Evolutionary conservation across 2,113 vertebrate genomes (phyloP), one percentile per base, ranked within the genome.

Genomic region (Mystacornis crossleyi): DNA sequence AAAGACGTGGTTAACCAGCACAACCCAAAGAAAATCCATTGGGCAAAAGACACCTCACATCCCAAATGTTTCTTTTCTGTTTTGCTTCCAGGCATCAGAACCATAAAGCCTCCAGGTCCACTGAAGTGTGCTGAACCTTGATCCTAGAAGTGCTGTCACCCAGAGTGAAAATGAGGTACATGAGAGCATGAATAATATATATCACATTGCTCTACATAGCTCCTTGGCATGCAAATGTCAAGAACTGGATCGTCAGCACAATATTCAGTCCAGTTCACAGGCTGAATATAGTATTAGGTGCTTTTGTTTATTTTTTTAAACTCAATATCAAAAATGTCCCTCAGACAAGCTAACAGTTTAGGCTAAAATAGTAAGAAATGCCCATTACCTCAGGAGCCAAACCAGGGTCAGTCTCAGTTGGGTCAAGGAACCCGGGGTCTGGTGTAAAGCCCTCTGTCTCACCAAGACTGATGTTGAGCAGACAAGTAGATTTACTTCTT

Each of bases 81-180:
- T 95, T 94, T 88, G 67, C 92, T 97, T 66, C 79, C 84, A 93
- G 87, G 66, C 92, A 92, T 88, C 85, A 95, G 87, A 83, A 82
- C 87, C 79, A 94, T 83, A 96, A 96, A 97, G 87, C 82, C 71
- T 92, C 54, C 85, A 90, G 92, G 95, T 90, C 95, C 92, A 80
- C 75, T 95, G 95, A 95, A 94, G 92, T 95, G 95, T 96, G 87
- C 87, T 95, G 96, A 95, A 94, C 93, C 95, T 96, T 95, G 96
- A 95, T 94, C 95, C 95, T 96, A n/a, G 81, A 96, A 96, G 91
- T 87, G 91, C 94, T 96, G 93, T 95, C 87, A 93, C 93, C 94
- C 60, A 78, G 81, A 95, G 95, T 93, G 93, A 95, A 96, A 96
- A 93, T 83, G 90, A 96, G 82, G 93, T 95, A 96, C 90, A 90